These are phyloP conservation scores for Oryctolagus cuniculus DNA, from an alignment of 2,113 vertebrate species.

Conservation along the genomic window mOryCun1.1 NC_091451.1:36764001-36764500, in stretches of 20 bases:
- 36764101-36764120: background rate
- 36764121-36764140: background rate
- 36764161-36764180: background rate
- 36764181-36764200: background rate
- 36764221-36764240: fast-evolving
- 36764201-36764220: background rate
- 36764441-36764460: background rate
- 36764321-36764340: background rate
- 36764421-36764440: background rate
- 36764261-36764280: background rate
- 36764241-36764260: background rate
- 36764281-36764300: background rate
- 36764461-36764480: background rate
- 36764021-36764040: background rate
- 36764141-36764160: background rate
- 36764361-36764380: background rate
- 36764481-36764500: background rate
- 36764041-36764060: background rate
- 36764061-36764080: background rate
- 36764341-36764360: background rate
- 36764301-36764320: fast-evolving
- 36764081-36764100: background rate
- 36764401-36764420: background rate
- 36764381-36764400: background rate
- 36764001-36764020: fast-evolving